Evolutionary conservation across 1,140 invertebrate genomes (phyloP), one percentile per base, ranked within the genome.

Genomic region (Hesperophylax magnus): DNA sequence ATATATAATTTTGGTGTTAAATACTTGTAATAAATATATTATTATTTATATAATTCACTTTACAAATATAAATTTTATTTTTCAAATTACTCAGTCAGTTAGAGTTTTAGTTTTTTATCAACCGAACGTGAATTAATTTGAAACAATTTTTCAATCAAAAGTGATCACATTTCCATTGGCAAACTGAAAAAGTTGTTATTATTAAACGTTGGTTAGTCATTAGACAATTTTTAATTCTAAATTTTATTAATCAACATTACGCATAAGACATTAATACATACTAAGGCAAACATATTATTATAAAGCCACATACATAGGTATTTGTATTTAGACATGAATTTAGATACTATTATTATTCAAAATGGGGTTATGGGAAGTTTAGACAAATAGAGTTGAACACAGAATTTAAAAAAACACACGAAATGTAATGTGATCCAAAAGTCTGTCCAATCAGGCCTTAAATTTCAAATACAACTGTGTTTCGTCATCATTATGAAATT

Each of bases 261-360:
- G 11, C 14, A 20, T 22, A 63, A n/a, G 24, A 67, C 14, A 67
- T 67, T 39, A 39, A n/a, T 27, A 61, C 63, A 17, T 22, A 63
- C 24, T 31, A 67, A 67, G 27, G 31, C 24, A 17, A 67, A 67
- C 24, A 67, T 39, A 39, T 39, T 39, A 39, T 39, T 34, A 39
- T 67, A 34, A 67, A 67, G 63, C 63, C 17, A 67, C 17, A 65
- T 65, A 39, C 34, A 67, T 67, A 39, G 6, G n/a, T n/a, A n/a
- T n/a, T n/a, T n/a, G n/a, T n/a, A n/a, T 61, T 24, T 6, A 61
- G 58, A 11, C n/a, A 22, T 61, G 9, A 24, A 20, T 61, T 4
- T 39, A 39, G 4, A 39, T 39, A 39, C 6, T 61, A 14, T 61
- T 61, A 61, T 22, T 0, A 61, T 61, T 18, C 5, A 24, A 22